Conservation (phyloP, 1,140 invertebrate genomes). For the Paraescarpia echinospica region DNA sequence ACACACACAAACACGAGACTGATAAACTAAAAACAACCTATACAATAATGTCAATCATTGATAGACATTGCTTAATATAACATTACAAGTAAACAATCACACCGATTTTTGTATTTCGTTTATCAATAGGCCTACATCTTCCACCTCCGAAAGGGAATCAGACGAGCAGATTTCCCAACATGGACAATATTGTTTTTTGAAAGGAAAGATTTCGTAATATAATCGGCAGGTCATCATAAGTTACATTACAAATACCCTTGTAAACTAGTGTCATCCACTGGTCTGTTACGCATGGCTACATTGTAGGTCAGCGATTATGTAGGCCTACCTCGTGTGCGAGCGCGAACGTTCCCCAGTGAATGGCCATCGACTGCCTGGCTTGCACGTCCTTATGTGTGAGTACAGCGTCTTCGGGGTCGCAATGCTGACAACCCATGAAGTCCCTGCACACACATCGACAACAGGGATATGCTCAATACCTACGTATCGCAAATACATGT, state of each 20-base stretch:
- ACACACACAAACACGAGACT: too few species aligned
- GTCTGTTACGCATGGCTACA: neutral
- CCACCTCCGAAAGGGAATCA: too few species aligned
- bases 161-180: too few species aligned
- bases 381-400: constrained; percentile 59
- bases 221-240: neutral
- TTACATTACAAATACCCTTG: neutral
- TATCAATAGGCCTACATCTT: too few species aligned
- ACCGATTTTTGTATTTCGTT: too few species aligned
- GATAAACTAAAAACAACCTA: too few species aligned
- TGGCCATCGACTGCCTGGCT: constrained; percentile 44
- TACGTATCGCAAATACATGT: neutral
- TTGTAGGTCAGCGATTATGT: neutral
- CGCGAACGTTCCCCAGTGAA: constrained; percentile 56
- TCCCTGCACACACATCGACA: constrained; percentile 34
- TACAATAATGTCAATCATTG: too few species aligned
- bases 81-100: too few species aligned
- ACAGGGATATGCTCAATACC: neutral
- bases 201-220: neutral
- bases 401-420: constrained; percentile 62
- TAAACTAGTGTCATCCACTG: neutral
- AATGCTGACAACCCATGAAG: constrained; percentile 61
- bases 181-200: too few species aligned
- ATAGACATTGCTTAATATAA: too few species aligned
- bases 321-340: constrained; percentile 42